phyloP scores from a whole-genome alignment of 2,888 invertebrate species.

The Meganola albula region DNA sequence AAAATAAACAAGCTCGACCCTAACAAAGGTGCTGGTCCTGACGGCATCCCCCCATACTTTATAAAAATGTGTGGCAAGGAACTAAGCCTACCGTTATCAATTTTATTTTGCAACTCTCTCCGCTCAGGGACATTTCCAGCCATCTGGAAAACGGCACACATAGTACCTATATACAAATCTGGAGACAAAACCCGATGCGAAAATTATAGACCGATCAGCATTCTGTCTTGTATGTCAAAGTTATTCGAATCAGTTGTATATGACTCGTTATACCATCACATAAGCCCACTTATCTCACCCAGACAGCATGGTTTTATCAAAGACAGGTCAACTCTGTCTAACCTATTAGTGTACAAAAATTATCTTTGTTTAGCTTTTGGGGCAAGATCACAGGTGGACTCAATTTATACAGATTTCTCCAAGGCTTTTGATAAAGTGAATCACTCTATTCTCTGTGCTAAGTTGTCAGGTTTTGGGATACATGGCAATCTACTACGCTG shows the following conservation, averaged over 20 bases:
- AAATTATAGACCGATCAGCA: slow-evolving; percentile 8
- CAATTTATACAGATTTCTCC: neutral
- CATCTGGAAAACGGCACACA: slow-evolving; percentile 13
- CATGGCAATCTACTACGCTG: neutral
- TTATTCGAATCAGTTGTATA: slow-evolving; percentile 9
- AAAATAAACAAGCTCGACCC: neutral
- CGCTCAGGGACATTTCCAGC: slow-evolving; percentile 10
- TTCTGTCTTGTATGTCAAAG: slow-evolving; percentile 9
- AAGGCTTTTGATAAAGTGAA: slow-evolving; percentile 17
- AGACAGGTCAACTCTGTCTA: slow-evolving; percentile 6
- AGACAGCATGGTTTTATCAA: slow-evolving; percentile 10
- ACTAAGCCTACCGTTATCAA: neutral
- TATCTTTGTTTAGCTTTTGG: slow-evolving; percentile 7
- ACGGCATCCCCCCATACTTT: neutral
- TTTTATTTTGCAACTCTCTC: slow-evolving; percentile 15
- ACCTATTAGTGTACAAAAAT: slow-evolving; percentile 9
- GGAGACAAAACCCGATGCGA: slow-evolving; percentile 9
- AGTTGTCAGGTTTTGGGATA: slow-evolving; percentile 6
- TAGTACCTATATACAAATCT: slow-evolving; percentile 15
- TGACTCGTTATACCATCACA: slow-evolving; percentile 2
- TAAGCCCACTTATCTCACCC: slow-evolving; percentile 4
- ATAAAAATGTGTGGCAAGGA: neutral
- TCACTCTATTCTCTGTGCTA: slow-evolving; percentile 3
- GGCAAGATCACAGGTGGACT: slow-evolving; percentile 7
- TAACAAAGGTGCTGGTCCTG: neutral